A percentile compares a stretch with the other conserved stretches of the same genome.
Conservation (phyloP, 2,888 invertebrate genomes). For the Phortica okadai region DNA sequence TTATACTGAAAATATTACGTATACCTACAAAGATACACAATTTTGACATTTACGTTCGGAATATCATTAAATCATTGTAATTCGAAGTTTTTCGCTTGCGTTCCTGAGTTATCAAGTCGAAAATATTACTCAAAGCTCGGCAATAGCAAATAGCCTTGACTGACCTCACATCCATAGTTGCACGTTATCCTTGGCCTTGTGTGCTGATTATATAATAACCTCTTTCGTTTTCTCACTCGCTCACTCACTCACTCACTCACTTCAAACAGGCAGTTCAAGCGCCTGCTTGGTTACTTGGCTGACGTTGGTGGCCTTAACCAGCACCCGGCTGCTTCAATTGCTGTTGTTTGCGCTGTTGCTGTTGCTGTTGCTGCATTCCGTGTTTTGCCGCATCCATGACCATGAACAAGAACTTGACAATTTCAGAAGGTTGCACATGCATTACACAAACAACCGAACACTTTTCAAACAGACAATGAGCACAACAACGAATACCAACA, state of each 20-base stretch:
- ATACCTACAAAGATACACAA: too few relatives aligned
- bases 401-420: constrained; percentile 62
- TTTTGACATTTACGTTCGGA: too few relatives aligned
- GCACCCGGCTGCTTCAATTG: constrained; percentile 35
- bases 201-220: constrained; percentile 47
- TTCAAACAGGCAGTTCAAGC: constrained; percentile 20
- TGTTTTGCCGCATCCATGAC: constrained; percentile 50
- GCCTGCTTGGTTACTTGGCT: constrained; percentile 46
- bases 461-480: neutral
- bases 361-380: constrained; percentile 23
- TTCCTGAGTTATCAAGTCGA: neutral
- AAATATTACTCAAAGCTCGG: neutral
- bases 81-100: neutral
- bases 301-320: neutral
- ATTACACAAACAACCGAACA: constrained; percentile 3
- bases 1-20: too few relatives aligned
- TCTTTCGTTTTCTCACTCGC: constrained; percentile 37
- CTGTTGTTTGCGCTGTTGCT: constrained; percentile 39
- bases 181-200: constrained; percentile 48
- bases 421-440: constrained; percentile 47
- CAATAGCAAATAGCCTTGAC: constrained; percentile 1
- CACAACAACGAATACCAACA: neutral
- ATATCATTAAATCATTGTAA: too few relatives aligned
- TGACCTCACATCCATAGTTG: constrained; percentile 9
- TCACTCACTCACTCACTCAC: constrained; percentile 15